Base-by-base conservation (phyloP, 2,888 invertebrate genomes). In the Melinaea marsaeus region DNA sequence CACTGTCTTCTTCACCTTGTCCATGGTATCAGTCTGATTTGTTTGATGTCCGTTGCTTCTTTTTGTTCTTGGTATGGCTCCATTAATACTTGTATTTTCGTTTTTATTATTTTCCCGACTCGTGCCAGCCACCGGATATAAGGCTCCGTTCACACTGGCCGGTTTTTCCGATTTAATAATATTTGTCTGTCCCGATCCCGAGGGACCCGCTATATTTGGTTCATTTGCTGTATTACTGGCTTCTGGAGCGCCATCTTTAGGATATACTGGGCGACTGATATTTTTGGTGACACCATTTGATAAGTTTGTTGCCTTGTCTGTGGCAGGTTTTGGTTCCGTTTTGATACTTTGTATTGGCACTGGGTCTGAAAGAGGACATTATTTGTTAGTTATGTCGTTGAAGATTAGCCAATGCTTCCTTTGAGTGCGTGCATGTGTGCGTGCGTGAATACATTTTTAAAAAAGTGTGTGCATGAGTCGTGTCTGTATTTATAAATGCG, bases 31-130 rank as follows among this genome's bases (percentile, higher is more conserved):
- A 5, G 77, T 72, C 0, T 78, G 83, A 64, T 90, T 90, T 1
- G 86, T 79, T 72, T 90, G 91, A 74, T 88, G 85, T 54, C 89
- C 87, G 60, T 90, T 89, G 6, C 81, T 87, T 68, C 89, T 79
- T 71, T 90, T 90, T 4, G 73, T 60, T 2, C 77, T 71, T 2
- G 71, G 66, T 57, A 71, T 77, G 0, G 71, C 70, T 0, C 75
- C 77, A 57, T 73, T 77, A 5, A 69, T 68, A 34, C 68, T 60
- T 9, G 63, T 35, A 6, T 51, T 51, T 32, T 2, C 1, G 3
- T 51, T 32, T 51, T 22, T 5, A 51, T 7, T 32, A 32, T 32
- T 51, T 2, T 32, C 51, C 22, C 32, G 22, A 51, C 51, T 51
- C 9, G 32, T 51, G 11, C 51, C 32, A 11, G 51, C 51, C 42